Base-by-base conservation (phyloP, 1,140 invertebrate species). In the Meloidogyne floridensis region DNA sequence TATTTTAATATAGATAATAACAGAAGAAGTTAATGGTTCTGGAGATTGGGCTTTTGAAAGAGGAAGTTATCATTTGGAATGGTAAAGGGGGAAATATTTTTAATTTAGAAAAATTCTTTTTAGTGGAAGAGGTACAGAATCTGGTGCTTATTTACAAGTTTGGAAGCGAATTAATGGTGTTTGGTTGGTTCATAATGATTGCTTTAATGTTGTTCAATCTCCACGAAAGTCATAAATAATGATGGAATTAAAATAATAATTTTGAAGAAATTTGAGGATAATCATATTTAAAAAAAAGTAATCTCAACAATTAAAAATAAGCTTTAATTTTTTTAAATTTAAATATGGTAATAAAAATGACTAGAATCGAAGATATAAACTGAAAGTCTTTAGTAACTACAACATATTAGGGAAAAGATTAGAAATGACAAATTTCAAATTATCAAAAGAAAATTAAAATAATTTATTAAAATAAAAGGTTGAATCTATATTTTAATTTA, bases 1-100 rank as follows among this genome's bases (percentile, higher is more conserved):
- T 13, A 59, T 53, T n/a, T 76, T 54, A 11, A 13, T 54, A 77
- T 85, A 87, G 85, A 90, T 90, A 43, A 90, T 89, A 70, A 89
- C 88, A 42, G 88, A 89, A 77, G 88, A 89, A 80, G 88, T 89
- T 13, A 89, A 89, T 73, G 88, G 88, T n/a, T 78, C 82, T 56
- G 89, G 87, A 70, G 89, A 89, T 15, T 89, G 88, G 88, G 88
- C 88, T n/a, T 89, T 89, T 77, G 88, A 89, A 77, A 85, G 88
- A 54, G 88, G 88, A 69, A 84, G 83, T 77, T 89, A 89, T 70
- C 88, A 90, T 54, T 76, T 89, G 81, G 85, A 89, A 54, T 65
- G 77, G 77, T 79, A 10, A 72, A 32, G 32, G 32, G 32, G 32
- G 32, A 32, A 32, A 32, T 32, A 32, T 32, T 32, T 32, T 32